Evolutionary conservation across 2,888 invertebrate genomes (phyloP).

Genomic region (Nemurella pictetii): DNA sequence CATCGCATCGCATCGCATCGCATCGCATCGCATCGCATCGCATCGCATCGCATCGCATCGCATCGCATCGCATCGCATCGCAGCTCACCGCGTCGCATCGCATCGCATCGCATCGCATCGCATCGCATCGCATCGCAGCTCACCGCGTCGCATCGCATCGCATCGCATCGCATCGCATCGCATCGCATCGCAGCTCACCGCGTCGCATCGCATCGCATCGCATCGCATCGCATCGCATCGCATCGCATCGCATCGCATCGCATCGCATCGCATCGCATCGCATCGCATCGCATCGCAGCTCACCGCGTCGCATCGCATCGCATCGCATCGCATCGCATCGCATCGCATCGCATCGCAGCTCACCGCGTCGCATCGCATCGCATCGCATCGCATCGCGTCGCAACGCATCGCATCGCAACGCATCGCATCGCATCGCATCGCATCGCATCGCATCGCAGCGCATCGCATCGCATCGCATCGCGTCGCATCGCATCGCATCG

Average conservation of each 20-base stretch:
- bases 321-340: neutral
- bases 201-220: neutral
- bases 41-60: neutral
- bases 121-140: neutral
- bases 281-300: neutral
- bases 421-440: neutral
- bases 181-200: neutral
- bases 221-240: neutral
- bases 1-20: neutral
- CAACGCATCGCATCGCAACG: neutral
- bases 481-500: neutral
- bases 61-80: neutral
- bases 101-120: neutral
- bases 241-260: neutral
- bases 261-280: neutral
- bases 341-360: neutral
- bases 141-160: neutral
- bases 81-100: neutral
- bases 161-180: neutral
- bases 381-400: too few species aligned
- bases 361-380: neutral
- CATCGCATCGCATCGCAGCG: neutral
- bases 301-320: neutral
- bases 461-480: neutral
- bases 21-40: neutral